Evolutionary conservation across 2,797 vertebrate genomes (phyloP), one percentile per base, ranked within the genome.

Genomic region (Sebastes melanostomus): DNA sequence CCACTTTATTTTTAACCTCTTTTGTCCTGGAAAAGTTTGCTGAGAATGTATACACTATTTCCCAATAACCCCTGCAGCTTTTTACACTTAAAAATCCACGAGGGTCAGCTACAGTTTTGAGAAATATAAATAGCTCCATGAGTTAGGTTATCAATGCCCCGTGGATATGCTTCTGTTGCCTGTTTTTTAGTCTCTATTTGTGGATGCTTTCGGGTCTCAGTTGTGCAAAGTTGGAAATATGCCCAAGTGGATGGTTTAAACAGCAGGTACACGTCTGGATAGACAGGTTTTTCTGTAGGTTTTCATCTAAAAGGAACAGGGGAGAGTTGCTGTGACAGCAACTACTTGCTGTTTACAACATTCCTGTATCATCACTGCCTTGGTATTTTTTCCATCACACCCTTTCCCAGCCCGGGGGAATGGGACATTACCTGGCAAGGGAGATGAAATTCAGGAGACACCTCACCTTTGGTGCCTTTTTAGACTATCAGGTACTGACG

Each of bases 381-480:
- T 22, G 29, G n/a, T 71, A 24, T 78, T 78, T 79, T 30, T 54
- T 54, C 72, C 46, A 68, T 27, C 72, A 66, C 56, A 22, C 24
- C 29, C 29, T 29, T 12, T 34, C 0, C 42, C 20, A 54, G 13
- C 46, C 32, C 34, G 1, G 2, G 16, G 30, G 61, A 71, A 24
- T 2, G 22, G 46, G 22, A 66, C 29, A n/a, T 66, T 46, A 66
- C 56, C 73, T 36, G 56, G 42, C 32, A n/a, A 60, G 58, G 27
- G 62, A 73, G 62, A 13, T 67, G 20, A 71, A 7, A 68, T 66
- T 65, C 65, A 74, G 42, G 69, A 38, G 11, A 80, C 73, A 50
- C 54, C 50, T 77, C 72, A 66, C 74, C 70, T 75, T 56, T 78
- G 61, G 38, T 56, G 55, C 22, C 62, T 58, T 71, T 46, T 55